These are phyloP conservation scores for Lerista edwardsae DNA, from an alignment of 2,797 vertebrate genomes.

Conservation along the genomic window DNA sequence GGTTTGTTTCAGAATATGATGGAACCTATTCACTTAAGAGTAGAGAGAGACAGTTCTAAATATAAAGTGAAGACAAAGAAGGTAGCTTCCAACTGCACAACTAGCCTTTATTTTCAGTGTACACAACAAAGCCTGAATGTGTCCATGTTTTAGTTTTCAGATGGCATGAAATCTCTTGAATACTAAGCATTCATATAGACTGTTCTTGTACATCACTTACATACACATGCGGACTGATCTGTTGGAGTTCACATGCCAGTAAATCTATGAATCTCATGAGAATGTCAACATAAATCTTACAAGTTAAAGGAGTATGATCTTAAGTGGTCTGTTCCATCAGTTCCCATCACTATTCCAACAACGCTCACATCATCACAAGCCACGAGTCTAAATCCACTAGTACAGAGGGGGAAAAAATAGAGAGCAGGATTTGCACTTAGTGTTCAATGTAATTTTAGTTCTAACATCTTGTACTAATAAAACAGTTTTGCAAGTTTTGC, in stretches of 20 bases:
- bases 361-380: conserved; percentile 47
- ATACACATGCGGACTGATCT: neutral
- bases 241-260: neutral
- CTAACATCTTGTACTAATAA: neutral
- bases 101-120: neutral
- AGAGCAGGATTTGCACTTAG: neutral
- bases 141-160: neutral
- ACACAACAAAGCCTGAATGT: neutral
- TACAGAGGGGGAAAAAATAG: neutral
- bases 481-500: neutral
- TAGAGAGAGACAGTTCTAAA: neutral
- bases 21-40: neutral
- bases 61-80: neutral
- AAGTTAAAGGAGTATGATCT: conserved; percentile 36
- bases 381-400: conserved; percentile 45
- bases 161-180: neutral
- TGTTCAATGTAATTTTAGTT: no score
- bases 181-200: no score
- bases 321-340: conserved; percentile 31
- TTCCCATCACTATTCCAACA: conserved; percentile 39
- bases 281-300: neutral
- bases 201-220: neutral
- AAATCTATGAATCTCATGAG: neutral
- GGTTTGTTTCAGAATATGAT: neutral
- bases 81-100: neutral